These are phyloP conservation scores for Recurvirostra avosetta DNA, from an alignment of 2,113 vertebrate genomes.

Conservation along the genomic window DNA sequence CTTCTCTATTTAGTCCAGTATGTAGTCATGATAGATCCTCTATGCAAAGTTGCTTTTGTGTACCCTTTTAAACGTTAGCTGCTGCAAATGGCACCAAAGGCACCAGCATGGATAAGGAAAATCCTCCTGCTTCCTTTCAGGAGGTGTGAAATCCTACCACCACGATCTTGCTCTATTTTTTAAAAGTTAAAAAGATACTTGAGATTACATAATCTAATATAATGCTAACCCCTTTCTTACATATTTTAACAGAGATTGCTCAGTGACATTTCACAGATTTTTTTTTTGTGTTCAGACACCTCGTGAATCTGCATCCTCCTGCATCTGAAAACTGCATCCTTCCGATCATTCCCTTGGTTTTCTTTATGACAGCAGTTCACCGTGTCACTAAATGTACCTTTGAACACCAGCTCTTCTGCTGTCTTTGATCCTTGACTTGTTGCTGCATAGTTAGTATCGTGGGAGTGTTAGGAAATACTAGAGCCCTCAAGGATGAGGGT, in stretches of 20 bases:
- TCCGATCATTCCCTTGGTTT: neutral
- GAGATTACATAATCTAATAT: neutral
- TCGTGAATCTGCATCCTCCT: rapidly evolving
- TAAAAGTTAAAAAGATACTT: neutral
- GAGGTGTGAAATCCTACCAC: neutral
- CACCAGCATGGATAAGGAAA: neutral
- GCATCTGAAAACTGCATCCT: neutral
- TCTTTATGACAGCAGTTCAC: neutral
- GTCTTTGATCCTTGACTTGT: neutral
- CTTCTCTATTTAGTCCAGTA: neutral
- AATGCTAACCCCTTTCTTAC: neutral
- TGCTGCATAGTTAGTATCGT: neutral
- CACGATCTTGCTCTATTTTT: neutral
- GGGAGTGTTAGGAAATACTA: neutral
- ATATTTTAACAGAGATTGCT: neutral
- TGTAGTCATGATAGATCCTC: neutral
- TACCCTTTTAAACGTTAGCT: neutral
- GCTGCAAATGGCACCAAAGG: neutral
- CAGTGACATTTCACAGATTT: neutral
- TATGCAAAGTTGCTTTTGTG: neutral
- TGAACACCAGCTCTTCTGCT: neutral
- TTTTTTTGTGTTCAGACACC: neutral
- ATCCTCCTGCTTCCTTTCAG: neutral
- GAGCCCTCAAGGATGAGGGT: neutral
- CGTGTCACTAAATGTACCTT: neutral